Conservation (phyloP, 2,888 invertebrate species). For the Tipula lateralis region DNA sequence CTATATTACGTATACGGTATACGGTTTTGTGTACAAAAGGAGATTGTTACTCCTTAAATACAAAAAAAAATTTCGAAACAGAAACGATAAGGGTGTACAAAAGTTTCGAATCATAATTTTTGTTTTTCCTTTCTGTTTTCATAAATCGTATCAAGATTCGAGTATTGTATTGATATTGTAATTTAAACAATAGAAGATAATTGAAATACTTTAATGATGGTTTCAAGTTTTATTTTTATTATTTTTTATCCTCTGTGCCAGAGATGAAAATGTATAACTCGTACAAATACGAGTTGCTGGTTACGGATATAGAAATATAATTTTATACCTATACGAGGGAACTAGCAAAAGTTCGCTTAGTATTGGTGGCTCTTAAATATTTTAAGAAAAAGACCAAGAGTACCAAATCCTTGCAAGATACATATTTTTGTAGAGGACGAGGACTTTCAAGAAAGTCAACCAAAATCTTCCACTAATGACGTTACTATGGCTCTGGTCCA, state of each 20-base stretch:
- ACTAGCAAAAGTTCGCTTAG: too few relatives aligned
- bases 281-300: neutral
- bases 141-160: conserved; percentile 9
- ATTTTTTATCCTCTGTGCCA: neutral
- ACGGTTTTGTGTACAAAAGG: neutral
- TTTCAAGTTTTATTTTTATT: neutral
- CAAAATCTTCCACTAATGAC: too few relatives aligned
- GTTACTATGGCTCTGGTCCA: too few relatives aligned
- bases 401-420: too few relatives aligned
- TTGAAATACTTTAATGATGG: conserved; percentile 24
- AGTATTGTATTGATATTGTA: conserved; percentile 13
- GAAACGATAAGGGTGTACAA: neutral
- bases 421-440: too few relatives aligned
- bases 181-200: conserved; percentile 15
- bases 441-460: too few relatives aligned
- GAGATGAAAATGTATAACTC: neutral
- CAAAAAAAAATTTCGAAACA: too few relatives aligned
- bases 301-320: too few relatives aligned
- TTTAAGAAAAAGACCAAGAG: too few relatives aligned
- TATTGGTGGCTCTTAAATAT: too few relatives aligned
- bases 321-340: too few relatives aligned
- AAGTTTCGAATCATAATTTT: conserved; percentile 19
- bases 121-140: neutral
- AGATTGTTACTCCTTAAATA: neutral
- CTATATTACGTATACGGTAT: neutral